Evolutionary conservation across 2,113 vertebrate genomes (phyloP).

Genomic region (Lepisosteus oculatus): DNA sequence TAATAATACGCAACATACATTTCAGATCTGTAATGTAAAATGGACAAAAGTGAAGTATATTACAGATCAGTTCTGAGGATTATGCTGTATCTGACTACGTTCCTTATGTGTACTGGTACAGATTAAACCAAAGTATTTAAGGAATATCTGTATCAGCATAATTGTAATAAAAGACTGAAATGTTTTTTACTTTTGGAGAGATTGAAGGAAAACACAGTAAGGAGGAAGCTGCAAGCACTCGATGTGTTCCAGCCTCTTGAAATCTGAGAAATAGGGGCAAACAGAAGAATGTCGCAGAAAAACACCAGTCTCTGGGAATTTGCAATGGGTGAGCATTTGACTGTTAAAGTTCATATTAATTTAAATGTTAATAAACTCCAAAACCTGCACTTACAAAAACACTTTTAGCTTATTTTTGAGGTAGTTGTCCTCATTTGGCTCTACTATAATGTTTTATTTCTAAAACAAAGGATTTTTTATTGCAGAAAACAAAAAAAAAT

Average conservation of each 20-base stretch:
- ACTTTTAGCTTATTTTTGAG: background rate
- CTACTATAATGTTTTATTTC: too few species aligned
- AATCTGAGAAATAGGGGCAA: conserved; percentile 32
- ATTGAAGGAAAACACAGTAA: background rate
- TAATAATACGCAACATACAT: too few species aligned
- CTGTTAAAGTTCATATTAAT: conserved; percentile 9
- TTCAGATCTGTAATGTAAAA: too few species aligned
- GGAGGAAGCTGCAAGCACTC: conserved; percentile 30
- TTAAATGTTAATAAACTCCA: background rate
- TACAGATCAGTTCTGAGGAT: too few species aligned
- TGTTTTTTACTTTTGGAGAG: background rate
- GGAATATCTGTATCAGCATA: conserved; percentile 13
- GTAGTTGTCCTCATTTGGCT: too few species aligned
- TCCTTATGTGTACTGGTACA: background rate
- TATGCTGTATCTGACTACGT: background rate
- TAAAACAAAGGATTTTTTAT: too few species aligned
- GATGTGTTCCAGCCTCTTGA: conserved; percentile 12
- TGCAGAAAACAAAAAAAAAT: too few species aligned
- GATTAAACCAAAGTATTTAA: background rate
- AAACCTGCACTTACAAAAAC: background rate
- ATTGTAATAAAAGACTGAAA: background rate
- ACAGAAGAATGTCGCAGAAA: conserved; percentile 30
- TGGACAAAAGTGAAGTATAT: too few species aligned
- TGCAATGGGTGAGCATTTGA: conserved; percentile 26
- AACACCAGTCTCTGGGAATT: conserved; percentile 27